Evolutionary conservation across 2,113 vertebrate species (phyloP), one percentile per base, ranked within the genome.

Genomic region (Callocephalon fimbriatum): DNA sequence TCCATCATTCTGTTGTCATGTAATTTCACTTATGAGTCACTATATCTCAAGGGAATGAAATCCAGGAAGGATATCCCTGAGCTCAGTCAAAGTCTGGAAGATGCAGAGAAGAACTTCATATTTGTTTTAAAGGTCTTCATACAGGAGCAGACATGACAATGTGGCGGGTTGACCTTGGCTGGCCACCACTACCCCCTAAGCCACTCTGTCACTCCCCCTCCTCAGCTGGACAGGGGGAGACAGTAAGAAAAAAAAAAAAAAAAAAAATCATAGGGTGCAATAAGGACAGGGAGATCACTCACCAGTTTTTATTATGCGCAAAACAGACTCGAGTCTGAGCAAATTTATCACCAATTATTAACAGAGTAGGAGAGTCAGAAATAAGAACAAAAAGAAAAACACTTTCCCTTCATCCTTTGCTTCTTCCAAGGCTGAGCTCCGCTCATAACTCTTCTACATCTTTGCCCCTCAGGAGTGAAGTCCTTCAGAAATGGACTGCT

Each of bases 391-490:
- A 88, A 71, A 3, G 21, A 32, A 90, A 84, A 54, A 0, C 2
- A 44, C 6, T 4, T 83, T 73, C 5, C 25, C 16, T 70, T 83
- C 15, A 59, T 12, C 25, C 3, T 1, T 61, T 5, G 11, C 11
- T 21, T 84, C 38, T 87, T 75, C 13, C 35, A 40, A 66, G 61
- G 29, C 10, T 70, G 22, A 63, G 35, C 4, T 59, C 62, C 22
- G 31, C 23, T 40, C 2, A 5, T 35, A 80, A 56, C 13, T 16
- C 5, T 37, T 87, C 31, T 66, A 29, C 8, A 48, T 32, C 47
- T 13, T 14, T 71, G 10, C 2, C 20, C 9, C 25, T 44, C 12
- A 32, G 2, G 6, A 1, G 0, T 42, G 14, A 11, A 61, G 23
- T 45, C 14, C 16, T 76, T 45, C 29, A 62, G 20, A 25, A 80